A percentile compares a stretch with the other conserved stretches of the same genome.
Conservation (phyloP, 2,797 vertebrate species). For the Scomberomorus guttatus region DNA sequence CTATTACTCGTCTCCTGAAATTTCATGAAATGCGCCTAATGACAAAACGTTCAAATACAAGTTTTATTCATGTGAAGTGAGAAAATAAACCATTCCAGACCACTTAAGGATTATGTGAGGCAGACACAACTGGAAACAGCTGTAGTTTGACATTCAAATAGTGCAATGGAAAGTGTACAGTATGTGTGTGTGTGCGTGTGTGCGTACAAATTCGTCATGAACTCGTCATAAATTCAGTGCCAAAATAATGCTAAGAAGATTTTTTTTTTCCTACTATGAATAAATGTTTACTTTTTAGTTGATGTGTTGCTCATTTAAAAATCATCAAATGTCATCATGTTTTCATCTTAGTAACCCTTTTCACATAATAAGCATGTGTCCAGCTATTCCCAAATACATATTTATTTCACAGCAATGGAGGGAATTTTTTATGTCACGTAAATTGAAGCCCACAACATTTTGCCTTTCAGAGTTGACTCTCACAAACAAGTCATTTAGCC, state of each 20-base stretch:
- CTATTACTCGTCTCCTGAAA: conserved; percentile 35
- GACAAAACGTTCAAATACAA: conserved; percentile 42
- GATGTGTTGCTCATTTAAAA: conserved; percentile 36
- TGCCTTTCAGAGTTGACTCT: not conserved
- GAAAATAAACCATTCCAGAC: conserved; percentile 20
- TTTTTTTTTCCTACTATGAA: conserved; percentile 23
- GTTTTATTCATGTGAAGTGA: conserved; percentile 29
- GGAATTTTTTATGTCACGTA: not conserved
- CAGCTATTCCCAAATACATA: not conserved
- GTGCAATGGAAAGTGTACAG: conserved; percentile 54
- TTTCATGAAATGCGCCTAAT: conserved; percentile 40
- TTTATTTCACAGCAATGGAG: not conserved
- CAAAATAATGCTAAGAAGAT: conserved; percentile 16
- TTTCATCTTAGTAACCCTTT: conserved; percentile 14
- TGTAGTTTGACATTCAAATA: conserved; percentile 49
- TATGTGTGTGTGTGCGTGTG: not conserved
- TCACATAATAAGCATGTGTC: conserved; percentile 3
- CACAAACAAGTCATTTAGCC: not conserved
- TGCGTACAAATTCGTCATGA: conserved; percentile 24
- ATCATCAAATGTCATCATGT: conserved; percentile 18
- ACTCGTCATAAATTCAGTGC: not conserved
- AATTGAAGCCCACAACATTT: not conserved
- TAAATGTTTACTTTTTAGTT: conserved; percentile 53
- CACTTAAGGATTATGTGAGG: conserved; percentile 47
- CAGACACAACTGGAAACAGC: conserved; percentile 38